A percentile compares a stretch with the other conserved stretches of the same genome.
Conservation (phyloP, 37 sponge, comb jelly and placozoan genomes). For the Mnemiopsis leidyi region DNA sequence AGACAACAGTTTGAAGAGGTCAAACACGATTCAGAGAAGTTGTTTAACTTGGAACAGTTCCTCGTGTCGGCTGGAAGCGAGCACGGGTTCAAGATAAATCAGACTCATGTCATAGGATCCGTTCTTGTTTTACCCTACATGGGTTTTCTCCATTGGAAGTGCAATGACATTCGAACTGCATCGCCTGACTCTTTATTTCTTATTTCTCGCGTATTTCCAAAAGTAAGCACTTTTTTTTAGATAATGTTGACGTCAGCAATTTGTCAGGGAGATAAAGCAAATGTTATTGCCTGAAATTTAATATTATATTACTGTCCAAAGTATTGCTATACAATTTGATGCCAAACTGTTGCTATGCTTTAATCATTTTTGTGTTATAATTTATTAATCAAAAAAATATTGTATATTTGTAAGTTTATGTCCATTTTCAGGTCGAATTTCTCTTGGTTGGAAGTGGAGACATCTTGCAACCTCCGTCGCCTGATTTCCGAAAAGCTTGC, state of each 20-base stretch:
- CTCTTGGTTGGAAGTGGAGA: slow-evolving; percentile 11
- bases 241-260: too few relatives aligned
- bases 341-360: too few relatives aligned
- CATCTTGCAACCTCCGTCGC: background rate
- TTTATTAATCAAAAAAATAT: background rate
- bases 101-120: background rate
- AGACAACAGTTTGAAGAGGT: slow-evolving; percentile 45
- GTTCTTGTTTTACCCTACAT: slow-evolving; percentile 40
- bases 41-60: slow-evolving; percentile 33
- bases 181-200: slow-evolving; percentile 15
- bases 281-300: background rate
- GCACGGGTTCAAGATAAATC: slow-evolving; percentile 30
- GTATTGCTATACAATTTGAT: too few relatives aligned
- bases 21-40: background rate
- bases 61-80: slow-evolving; percentile 38
- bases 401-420: background rate
- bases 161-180: background rate
- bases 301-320: too few relatives aligned
- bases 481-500: background rate
- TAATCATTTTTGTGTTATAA: background rate
- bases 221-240: background rate
- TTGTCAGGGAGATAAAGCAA: background rate
- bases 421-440: slow-evolving; percentile 8
- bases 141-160: slow-evolving; percentile 45
- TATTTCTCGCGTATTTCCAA: slow-evolving; percentile 27